phyloP scores from a whole-genome alignment of 2,797 vertebrate genomes.

The Geotrypetes seraphini region DNA sequence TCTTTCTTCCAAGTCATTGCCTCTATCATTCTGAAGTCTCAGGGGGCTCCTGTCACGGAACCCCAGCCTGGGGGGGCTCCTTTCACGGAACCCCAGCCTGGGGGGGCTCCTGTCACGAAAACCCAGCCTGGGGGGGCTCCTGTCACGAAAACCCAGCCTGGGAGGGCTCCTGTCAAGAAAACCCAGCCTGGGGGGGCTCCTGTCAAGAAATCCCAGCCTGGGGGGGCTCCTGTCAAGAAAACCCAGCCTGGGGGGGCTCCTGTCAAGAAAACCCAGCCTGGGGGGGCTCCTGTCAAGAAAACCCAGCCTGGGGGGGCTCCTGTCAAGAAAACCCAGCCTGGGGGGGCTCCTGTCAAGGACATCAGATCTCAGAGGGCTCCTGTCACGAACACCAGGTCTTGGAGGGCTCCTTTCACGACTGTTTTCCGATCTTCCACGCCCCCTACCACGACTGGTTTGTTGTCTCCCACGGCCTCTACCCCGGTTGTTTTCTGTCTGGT shows the following conservation, averaged over 20 bases:
- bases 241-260: conserved; percentile 29
- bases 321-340: too few relatives aligned
- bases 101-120: conserved; percentile 36
- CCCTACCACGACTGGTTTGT: conserved; percentile 53
- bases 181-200: conserved; percentile 26
- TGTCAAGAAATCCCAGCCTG: conserved; percentile 40
- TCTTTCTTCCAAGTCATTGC: background rate
- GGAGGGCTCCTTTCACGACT: too few relatives aligned
- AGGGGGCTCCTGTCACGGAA: conserved; percentile 41
- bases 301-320: too few relatives aligned
- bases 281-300: conserved; percentile 36
- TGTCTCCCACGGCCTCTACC: conserved; percentile 67
- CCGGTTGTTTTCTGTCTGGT: conserved; percentile 54
- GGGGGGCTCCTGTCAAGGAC: too few relatives aligned
- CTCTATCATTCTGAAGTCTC: conserved; percentile 38
- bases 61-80: conserved; percentile 37
- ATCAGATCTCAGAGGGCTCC: too few relatives aligned
- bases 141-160: conserved; percentile 35
- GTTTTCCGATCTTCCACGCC: too few relatives aligned
- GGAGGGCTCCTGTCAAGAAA: conserved; percentile 36
- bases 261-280: conserved; percentile 40
- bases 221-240: conserved; percentile 36
- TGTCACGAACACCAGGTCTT: too few relatives aligned
- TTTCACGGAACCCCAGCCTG: conserved; percentile 35
- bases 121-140: conserved; percentile 34